Conservation (phyloP, 2,797 vertebrate genomes). For the Pampus argenteus region DNA sequence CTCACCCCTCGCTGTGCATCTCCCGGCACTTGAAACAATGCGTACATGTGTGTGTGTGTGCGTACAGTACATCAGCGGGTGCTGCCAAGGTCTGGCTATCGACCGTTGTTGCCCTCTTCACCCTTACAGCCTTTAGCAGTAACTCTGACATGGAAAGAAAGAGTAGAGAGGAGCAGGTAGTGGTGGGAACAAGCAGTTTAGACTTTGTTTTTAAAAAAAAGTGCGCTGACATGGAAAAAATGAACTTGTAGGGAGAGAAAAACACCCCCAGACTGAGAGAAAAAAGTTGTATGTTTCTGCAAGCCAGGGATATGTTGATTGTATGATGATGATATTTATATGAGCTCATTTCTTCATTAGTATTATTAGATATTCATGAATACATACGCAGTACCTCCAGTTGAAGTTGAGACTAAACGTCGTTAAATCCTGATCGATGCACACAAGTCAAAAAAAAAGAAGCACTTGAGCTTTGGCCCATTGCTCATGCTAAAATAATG, state of each 20-base stretch:
- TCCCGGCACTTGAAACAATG: constrained; percentile 22
- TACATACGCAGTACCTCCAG: too few species aligned
- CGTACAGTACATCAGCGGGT: constrained; percentile 5
- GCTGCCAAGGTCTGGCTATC: constrained; percentile 46
- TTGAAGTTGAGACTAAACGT: too few species aligned
- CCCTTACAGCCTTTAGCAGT: constrained; percentile 32
- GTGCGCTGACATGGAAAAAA: neutral
- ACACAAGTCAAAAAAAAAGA: too few species aligned
- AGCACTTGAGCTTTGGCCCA: too few species aligned
- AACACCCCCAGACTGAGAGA: neutral
- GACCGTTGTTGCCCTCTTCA: constrained; percentile 45
- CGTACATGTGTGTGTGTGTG: constrained; percentile 7
- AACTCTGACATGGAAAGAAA: constrained; percentile 3
- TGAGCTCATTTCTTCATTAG: too few species aligned
- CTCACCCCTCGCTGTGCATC: constrained; percentile 37
- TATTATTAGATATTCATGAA: too few species aligned
- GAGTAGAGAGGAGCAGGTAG: neutral
- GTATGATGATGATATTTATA: too few species aligned
- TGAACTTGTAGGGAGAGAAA: neutral
- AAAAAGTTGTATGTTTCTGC: too few species aligned
- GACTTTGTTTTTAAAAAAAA: constrained; percentile 4
- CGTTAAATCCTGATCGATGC: too few species aligned
- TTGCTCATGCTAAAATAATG: too few species aligned
- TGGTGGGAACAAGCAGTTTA: constrained; percentile 2
- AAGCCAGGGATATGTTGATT: too few species aligned